phyloP scores from a whole-genome alignment of 1,140 invertebrate genomes.

The Xylocopa sonorina region DNA sequence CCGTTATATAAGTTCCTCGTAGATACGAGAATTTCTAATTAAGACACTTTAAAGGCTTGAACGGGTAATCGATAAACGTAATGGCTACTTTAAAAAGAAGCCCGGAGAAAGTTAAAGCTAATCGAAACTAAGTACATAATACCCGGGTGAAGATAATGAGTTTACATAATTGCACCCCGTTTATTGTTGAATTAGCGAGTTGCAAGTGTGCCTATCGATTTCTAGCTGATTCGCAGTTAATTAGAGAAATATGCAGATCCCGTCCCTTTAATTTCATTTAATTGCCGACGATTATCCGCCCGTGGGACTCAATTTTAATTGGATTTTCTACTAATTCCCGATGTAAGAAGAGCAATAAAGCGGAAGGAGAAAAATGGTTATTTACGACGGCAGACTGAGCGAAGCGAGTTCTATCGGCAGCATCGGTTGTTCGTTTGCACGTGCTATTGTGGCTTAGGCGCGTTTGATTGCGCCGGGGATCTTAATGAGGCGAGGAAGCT shows the following conservation, averaged over 20 bases:
- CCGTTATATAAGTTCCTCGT: not conserved
- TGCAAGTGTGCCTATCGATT: no score
- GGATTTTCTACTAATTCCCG: no score
- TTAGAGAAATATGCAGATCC: no score
- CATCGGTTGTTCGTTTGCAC: not conserved
- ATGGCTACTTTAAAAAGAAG: not conserved
- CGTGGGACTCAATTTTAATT: not conserved
- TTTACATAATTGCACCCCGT: no score
- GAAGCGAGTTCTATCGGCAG: not conserved
- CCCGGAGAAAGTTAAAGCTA: not conserved
- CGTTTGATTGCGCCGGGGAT: conserved; percentile 35
- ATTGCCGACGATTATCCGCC: no score
- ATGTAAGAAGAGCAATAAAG: not conserved
- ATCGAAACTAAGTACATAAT: no score
- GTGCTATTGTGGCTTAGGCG: conserved; percentile 25
- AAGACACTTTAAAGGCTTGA: no score
- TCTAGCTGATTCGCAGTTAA: no score
- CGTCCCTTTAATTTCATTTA: no score
- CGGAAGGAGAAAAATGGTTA: not conserved
- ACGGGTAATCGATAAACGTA: no score
- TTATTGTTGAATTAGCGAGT: no score
- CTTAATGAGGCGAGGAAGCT: conserved; percentile 45
- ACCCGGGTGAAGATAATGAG: no score
- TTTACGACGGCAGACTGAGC: not conserved
- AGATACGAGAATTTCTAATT: not conserved